Conservation (phyloP, 1,140 invertebrate species). For the Macrotrachela quadricornifera region DNA sequence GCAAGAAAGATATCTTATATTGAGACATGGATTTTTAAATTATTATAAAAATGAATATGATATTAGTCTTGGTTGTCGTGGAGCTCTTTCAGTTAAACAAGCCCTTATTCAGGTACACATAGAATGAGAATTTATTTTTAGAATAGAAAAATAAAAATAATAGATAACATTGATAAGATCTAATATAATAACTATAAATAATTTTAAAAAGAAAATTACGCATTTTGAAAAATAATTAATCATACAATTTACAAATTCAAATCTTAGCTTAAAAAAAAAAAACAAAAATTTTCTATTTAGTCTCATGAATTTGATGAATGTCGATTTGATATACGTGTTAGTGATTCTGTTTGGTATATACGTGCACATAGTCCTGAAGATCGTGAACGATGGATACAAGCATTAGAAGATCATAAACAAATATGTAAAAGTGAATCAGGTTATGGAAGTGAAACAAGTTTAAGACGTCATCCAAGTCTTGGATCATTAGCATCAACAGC, state of each 20-base stretch:
- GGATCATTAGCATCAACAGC: slow-evolving; percentile 67
- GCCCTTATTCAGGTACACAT: too few species aligned
- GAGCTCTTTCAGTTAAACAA: slow-evolving; percentile 42
- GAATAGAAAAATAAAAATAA: too few species aligned
- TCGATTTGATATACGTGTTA: slow-evolving; percentile 85
- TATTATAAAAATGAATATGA: slow-evolving; percentile 94
- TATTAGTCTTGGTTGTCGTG: slow-evolving; percentile 75
- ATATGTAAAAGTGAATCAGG: slow-evolving; percentile 46
- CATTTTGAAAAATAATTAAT: too few species aligned
- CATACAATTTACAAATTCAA: too few species aligned
- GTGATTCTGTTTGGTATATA: slow-evolving; percentile 92
- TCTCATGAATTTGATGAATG: slow-evolving; percentile 92
- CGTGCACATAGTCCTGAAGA: slow-evolving; percentile 63
- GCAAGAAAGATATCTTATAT: slow-evolving; percentile 86
- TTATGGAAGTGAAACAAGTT: slow-evolving; percentile 67
- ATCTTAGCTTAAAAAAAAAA: too few species aligned
- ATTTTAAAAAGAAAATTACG: too few species aligned
- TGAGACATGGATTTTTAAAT: slow-evolving; percentile 77
- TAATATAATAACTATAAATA: too few species aligned
- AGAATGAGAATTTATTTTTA: too few species aligned
- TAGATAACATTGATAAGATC: too few species aligned
- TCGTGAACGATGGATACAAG: slow-evolving; percentile 75
- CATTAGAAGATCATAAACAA: slow-evolving; percentile 58
- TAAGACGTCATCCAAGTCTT: slow-evolving; percentile 76
- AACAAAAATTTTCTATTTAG: too few species aligned